Evolutionary conservation across 1,140 invertebrate genomes (phyloP).

Genomic region (Vanessa atalanta): DNA sequence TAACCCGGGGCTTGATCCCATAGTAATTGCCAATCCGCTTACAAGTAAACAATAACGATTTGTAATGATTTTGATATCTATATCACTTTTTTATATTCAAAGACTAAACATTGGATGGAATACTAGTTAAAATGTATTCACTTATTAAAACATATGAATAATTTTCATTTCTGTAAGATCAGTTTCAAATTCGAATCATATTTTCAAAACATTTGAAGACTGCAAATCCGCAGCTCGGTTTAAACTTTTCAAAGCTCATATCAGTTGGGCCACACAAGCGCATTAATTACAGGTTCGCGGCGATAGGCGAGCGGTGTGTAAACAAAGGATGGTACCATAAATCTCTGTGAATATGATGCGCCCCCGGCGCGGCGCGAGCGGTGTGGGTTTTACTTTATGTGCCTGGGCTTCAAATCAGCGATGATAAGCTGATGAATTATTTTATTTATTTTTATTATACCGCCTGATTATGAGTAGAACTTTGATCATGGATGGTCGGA

Average conservation of each 20-base stretch:
- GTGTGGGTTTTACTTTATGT: slow-evolving; percentile 2
- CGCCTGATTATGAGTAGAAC: no score
- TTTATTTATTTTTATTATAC: background rate
- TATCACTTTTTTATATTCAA: no score
- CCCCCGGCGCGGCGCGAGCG: slow-evolving; percentile 27
- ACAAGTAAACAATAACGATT: no score
- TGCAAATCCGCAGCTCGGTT: background rate
- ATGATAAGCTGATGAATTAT: slow-evolving; percentile 1
- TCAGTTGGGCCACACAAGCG: slow-evolving; percentile 26
- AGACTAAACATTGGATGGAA: no score
- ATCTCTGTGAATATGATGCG: slow-evolving; percentile 42
- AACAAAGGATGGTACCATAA: slow-evolving; percentile 49
- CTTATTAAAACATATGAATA: no score
- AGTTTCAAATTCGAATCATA: background rate
- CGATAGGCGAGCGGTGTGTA: slow-evolving; percentile 42
- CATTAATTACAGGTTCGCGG: slow-evolving; percentile 50
- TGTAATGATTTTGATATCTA: no score
- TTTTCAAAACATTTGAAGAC: background rate
- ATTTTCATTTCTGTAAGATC: background rate
- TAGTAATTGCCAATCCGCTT: no score
- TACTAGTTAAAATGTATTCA: no score
- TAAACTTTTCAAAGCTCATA: slow-evolving; percentile 11
- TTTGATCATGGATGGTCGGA: no score
- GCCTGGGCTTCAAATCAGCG: background rate
- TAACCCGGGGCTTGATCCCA: no score